Conservation (phyloP, 2,797 vertebrate genomes). For the Acanthurus tractus region DNA sequence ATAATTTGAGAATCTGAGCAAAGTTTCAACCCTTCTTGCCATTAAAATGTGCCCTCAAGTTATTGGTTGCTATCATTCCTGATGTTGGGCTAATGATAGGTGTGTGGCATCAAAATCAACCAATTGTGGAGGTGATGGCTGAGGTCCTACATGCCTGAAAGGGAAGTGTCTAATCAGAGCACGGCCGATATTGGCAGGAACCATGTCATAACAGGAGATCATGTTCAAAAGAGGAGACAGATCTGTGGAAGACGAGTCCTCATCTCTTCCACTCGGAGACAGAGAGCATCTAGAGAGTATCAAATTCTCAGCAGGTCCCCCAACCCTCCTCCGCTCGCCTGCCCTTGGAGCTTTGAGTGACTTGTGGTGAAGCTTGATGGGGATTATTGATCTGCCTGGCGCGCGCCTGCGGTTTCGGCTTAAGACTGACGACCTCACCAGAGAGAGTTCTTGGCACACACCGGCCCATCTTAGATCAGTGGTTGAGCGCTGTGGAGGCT, state of each 20-base stretch:
- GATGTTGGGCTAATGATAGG: slow-evolving; percentile 11
- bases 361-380: slow-evolving; percentile 83
- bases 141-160: slow-evolving; percentile 39
- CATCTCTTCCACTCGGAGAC: slow-evolving; percentile 66
- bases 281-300: slow-evolving; percentile 72
- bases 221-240: slow-evolving; percentile 73
- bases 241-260: slow-evolving; percentile 68
- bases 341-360: slow-evolving; percentile 80
- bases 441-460: slow-evolving; percentile 71
- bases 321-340: slow-evolving; percentile 53
- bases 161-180: slow-evolving; percentile 74
- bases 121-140: slow-evolving; percentile 36
- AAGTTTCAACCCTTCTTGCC: neutral
- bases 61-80: slow-evolving; percentile 1
- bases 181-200: slow-evolving; percentile 42
- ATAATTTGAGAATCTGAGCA: neutral
- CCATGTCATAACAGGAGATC: slow-evolving; percentile 72
- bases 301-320: slow-evolving; percentile 66
- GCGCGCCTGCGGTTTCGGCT: slow-evolving; percentile 83
- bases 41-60: neutral
- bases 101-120: slow-evolving; percentile 38
- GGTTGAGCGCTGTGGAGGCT: slow-evolving; percentile 33
- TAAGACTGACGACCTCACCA: slow-evolving; percentile 84
- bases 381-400: slow-evolving; percentile 86
- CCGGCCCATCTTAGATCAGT: slow-evolving; percentile 55